Conservation (phyloP, 2,888 invertebrate species). For the Lucinisca nassula region DNA sequence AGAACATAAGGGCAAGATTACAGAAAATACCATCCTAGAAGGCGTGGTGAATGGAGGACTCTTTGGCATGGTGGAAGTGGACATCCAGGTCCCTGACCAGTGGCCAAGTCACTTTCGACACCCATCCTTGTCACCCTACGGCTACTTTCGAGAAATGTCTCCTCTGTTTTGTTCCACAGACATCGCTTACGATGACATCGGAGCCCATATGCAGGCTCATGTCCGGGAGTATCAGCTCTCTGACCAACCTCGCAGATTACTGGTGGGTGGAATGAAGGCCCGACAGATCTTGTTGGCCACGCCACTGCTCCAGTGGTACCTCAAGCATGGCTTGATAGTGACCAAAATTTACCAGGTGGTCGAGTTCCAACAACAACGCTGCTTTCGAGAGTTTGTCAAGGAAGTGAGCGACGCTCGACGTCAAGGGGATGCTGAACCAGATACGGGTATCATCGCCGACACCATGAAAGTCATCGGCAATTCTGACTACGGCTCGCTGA, state of each 20-base stretch:
- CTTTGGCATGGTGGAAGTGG: conserved; percentile 35
- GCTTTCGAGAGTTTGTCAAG: not conserved
- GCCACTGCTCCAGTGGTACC: conserved; percentile 61
- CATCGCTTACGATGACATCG: not conserved
- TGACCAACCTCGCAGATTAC: conserved; percentile 29
- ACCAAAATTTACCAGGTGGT: conserved; percentile 45
- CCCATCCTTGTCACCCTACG: conserved; percentile 16
- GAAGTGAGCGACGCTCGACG: conserved; percentile 5
- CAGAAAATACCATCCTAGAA: too few species aligned
- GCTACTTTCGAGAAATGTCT: conserved; percentile 47
- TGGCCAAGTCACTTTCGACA: not conserved
- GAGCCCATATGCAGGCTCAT: conserved; percentile 35
- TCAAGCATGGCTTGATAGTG: conserved; percentile 49
- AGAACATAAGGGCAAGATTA: too few species aligned
- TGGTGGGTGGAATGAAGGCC: conserved; percentile 45
- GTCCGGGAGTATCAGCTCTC: conserved; percentile 10
- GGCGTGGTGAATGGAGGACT: not conserved
- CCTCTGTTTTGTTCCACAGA: conserved; percentile 45
- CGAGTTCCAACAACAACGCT: not conserved
- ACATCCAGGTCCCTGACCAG: conserved; percentile 25
- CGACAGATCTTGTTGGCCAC: conserved; percentile 51
- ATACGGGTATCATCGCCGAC: too few species aligned
- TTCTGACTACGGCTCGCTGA: too few species aligned
- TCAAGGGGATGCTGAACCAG: not conserved
- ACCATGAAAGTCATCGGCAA: too few species aligned